phyloP scores from a whole-genome alignment of 2,888 invertebrate genomes.

The Sipha maydis region DNA sequence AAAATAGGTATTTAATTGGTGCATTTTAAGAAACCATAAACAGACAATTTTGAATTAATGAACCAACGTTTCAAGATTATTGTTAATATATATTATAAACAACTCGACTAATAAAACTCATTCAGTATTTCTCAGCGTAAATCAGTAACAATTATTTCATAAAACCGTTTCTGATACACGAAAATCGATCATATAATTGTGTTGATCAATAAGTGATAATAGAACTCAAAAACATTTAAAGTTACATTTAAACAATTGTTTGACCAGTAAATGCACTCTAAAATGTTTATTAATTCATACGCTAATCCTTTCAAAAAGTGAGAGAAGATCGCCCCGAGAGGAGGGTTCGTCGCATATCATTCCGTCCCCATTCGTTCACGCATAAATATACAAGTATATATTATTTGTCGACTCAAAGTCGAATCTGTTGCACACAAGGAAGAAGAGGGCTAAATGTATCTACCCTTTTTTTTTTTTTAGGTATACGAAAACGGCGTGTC shows the following conservation, averaged over 20 bases:
- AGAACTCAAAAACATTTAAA: neutral
- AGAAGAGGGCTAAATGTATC: neutral
- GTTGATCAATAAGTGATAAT: neutral
- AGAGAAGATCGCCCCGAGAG: neutral
- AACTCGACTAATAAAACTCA: no score
- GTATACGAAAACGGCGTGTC: neutral
- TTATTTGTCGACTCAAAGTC: neutral
- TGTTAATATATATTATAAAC: no score
- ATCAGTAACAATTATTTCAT: neutral
- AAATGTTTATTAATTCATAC: conserved; percentile 49
- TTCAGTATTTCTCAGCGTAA: no score
- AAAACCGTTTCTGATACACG: neutral
- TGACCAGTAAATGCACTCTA: conserved; percentile 34
- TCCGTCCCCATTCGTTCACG: neutral
- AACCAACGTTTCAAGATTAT: no score
- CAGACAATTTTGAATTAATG: no score
- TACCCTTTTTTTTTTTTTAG: neutral
- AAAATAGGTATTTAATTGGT: neutral
- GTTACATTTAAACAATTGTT: conserved; percentile 30
- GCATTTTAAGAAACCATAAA: no score
- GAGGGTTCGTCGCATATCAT: neutral
- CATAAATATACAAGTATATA: neutral
- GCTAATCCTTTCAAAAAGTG: neutral
- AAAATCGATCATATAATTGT: neutral
- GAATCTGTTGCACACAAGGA: neutral